A percentile compares a stretch with the other conserved stretches of the same genome.
Evolutionary conservation across 1,140 invertebrate genomes (phyloP).

Genomic region (Diuraphis noxia): DNA sequence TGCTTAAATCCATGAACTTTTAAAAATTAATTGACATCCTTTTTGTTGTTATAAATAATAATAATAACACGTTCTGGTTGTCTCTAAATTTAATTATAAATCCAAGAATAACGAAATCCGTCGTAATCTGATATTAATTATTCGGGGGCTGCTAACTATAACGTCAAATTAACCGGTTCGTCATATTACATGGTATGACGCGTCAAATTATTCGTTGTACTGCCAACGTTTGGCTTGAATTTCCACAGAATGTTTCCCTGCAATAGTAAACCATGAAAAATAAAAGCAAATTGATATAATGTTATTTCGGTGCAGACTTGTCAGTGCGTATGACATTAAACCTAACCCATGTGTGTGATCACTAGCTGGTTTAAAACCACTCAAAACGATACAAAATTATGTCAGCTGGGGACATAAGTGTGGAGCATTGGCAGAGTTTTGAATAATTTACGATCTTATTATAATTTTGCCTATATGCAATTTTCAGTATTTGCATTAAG

Average conservation of each 20-base stretch:
- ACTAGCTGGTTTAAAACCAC: background rate
- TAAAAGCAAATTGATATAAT: background rate
- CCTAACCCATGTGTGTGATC: background rate
- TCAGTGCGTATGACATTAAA: background rate
- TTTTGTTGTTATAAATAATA: constrained; percentile 2
- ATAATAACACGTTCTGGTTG: background rate
- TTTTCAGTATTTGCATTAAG: too few species aligned
- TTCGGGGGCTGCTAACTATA: background rate
- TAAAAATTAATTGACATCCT: background rate
- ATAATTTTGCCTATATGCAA: background rate
- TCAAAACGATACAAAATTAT: background rate
- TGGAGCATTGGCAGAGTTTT: background rate
- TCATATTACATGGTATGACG: background rate
- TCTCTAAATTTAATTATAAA: background rate
- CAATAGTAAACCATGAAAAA: background rate
- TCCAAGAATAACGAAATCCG: background rate
- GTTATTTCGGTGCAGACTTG: background rate
- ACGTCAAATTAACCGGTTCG: background rate
- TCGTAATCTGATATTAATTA: constrained; percentile 22
- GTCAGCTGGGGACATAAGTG: background rate
- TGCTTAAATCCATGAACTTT: background rate
- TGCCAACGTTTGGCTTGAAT: background rate
- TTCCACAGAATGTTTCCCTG: background rate
- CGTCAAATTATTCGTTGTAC: background rate
- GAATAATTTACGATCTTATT: background rate